Percentiles rank a stretch among this genome's conserved stretches.
Evolutionary conservation across 2,113 vertebrate genomes (phyloP).

Genomic region (Polypterus bichir): DNA sequence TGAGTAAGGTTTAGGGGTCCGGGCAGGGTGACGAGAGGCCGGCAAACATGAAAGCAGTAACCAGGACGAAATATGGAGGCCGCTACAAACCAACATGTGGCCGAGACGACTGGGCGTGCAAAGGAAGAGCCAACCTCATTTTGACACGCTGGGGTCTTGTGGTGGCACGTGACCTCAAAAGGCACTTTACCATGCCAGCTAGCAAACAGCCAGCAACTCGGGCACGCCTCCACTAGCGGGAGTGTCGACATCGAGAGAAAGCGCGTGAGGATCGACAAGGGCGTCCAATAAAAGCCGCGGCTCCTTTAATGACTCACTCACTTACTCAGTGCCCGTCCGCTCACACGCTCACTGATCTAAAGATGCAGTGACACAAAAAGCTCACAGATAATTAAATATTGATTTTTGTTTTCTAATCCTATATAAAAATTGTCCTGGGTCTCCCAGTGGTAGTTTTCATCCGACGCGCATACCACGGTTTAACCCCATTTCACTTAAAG

Average conservation of each 20-base stretch:
- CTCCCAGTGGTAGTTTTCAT: constrained; percentile 95
- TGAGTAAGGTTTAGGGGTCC: too few species aligned
- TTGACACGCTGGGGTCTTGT: too few species aligned
- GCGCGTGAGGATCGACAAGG: not conserved
- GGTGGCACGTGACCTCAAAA: too few species aligned
- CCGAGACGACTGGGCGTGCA: too few species aligned
- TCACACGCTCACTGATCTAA: constrained; percentile 78
- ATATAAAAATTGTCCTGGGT: constrained; percentile 99
- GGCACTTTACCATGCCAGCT: too few species aligned
- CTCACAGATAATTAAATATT: constrained; percentile 99
- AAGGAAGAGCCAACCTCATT: too few species aligned
- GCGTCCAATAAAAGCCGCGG: not conserved
- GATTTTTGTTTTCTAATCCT: constrained; percentile 99
- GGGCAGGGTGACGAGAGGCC: too few species aligned
- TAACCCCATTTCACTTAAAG: constrained; percentile 70
- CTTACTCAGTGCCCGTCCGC: constrained; percentile 57
- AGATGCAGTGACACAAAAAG: constrained; percentile 98
- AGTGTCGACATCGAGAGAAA: not conserved
- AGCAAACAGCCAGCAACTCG: not conserved
- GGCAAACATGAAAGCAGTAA: too few species aligned
- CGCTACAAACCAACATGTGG: too few species aligned
- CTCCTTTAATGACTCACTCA: constrained; percentile 71
- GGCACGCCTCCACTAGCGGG: not conserved
- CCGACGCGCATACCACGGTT: constrained; percentile 65
- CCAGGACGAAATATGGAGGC: too few species aligned